A percentile compares a stretch with the other conserved stretches of the same genome.
Conservation (phyloP, 1,140 invertebrate species). For the Camponotus pennsylvanicus region DNA sequence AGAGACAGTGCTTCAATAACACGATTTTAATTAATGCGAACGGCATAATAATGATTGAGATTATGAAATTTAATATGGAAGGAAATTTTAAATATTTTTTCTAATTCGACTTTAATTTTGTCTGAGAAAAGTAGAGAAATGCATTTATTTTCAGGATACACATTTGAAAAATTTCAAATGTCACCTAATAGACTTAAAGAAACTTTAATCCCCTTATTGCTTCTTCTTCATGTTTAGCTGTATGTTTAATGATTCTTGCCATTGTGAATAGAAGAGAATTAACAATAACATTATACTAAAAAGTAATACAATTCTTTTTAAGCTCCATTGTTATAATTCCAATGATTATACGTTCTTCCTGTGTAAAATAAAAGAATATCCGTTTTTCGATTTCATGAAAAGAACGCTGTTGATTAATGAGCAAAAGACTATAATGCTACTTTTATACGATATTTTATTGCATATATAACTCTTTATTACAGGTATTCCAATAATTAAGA, state of each 20-base stretch:
- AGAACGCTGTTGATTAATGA: constrained; percentile 4
- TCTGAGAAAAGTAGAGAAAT: neutral
- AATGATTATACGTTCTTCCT: neutral
- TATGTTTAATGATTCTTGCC: neutral
- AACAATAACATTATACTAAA: constrained; percentile 20
- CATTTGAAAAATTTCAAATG: no score
- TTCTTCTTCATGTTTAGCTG: neutral
- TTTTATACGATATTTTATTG: constrained; percentile 33
- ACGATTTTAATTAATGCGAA: neutral
- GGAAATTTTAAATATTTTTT: neutral
- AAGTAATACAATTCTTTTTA: neutral
- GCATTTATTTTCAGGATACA: neutral
- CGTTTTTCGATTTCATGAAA: neutral
- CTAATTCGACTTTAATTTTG: neutral
- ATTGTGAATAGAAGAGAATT: neutral
- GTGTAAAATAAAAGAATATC: constrained; percentile 7
- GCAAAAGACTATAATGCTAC: neutral
- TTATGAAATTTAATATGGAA: neutral
- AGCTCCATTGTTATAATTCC: neutral
- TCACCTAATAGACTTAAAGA: neutral
- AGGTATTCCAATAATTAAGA: neutral
- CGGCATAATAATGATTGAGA: neutral
- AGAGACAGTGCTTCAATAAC: neutral
- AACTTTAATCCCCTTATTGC: neutral
- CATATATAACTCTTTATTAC: constrained; percentile 31